Evolutionary conservation across 2,797 vertebrate species (phyloP), one percentile per base, ranked within the genome.

Genomic region (Macrochelys suwanniensis): DNA sequence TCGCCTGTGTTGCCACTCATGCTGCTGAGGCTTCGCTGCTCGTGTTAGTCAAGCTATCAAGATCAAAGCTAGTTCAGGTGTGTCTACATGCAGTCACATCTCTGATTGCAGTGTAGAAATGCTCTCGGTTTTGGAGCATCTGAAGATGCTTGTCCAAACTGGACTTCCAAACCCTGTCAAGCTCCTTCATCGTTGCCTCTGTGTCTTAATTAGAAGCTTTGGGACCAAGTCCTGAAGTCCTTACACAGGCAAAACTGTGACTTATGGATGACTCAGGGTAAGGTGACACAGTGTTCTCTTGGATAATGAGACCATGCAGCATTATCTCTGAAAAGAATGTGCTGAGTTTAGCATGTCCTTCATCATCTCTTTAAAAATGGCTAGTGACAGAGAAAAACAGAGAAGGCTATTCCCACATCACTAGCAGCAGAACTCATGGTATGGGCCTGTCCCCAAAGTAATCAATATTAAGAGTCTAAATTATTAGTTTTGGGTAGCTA

Each of bases 271-370:
- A 97, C 92, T 97, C 94, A 94, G 84, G 57, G 81, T 85, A 94
- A 90, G 53, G 87, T 94, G 94, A 95, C 93, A 90, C 83, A 53
- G 19, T 96, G 90, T 94, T 92, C 92, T 85, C 42, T 88, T 11
- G 28, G 81, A 85, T 96, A 96, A 94, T 95, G 90, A 94, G 77
- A 53, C 54, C 87, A 92, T 7, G 26, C 25, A 91, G 50, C 42
- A 57, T 88, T 92, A 92, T 93, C 87, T 84, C 89, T 93, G 85
- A 81, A 88, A 97, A 90, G 91, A 96, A 88, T 80, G 56, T 81
- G 93, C 94, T 97, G 95, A 95, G 93, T 91, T 94, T 94, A 97
- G 88, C 90, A 74, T 74, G 93, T 92, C 93, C 94, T 98, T 97
- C 95, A 96, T 85, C 89, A 84, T 80, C 81, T 93, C 87, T 94